Base-by-base conservation (phyloP, 2,797 vertebrate genomes). In the Rhinogobio ventralis region DNA sequence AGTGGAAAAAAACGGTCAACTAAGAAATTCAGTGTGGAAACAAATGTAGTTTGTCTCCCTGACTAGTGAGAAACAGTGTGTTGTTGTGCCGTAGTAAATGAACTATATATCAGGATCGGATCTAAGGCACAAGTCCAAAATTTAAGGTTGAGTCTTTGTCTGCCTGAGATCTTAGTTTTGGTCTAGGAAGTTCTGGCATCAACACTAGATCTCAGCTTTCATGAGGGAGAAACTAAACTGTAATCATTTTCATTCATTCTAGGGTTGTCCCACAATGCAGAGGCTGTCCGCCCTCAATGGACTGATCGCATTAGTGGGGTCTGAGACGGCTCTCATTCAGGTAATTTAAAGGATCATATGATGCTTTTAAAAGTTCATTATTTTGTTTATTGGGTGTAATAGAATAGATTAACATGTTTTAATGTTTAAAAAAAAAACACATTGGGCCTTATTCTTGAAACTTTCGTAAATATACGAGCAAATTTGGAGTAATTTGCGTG, bases 211-310 rank as follows among this genome's bases (percentile, higher is more conserved):
- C 55, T 45, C 25, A 46, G n/a, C 11, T 39, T 76, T 60, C 36
- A 25, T 66, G 28, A 66, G 42, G 15, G 28, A 51, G 19, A 75
- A 75, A 53, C 30, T 75, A 15, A 25, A 39, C 23, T 5, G 20
- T 25, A 2, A 64, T 72, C 8, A 42, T 45, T 51, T 36, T 57
- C 9, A 8, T 53, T 82, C 39, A 42, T 42, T 71, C 8, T 68
- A 99, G 98, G 96, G 96, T 2, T 95, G 97, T 91, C 96, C 98
- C 39, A 99, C 98, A 7, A 98, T 98, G 97, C 97, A 98, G 86
- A 95, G 97, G n/a, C 94, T 99, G 89, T 96, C 98, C 64, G 97
- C 98, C 14, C 90, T 97, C 66, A 97, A 93, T 78, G 98, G 98
- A 4, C 93, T 98, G 87, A 96, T 99, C 75, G 95, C 97, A 8